Base-by-base conservation (phyloP, 1,140 invertebrate species). In the Tribolium castaneum region DNA sequence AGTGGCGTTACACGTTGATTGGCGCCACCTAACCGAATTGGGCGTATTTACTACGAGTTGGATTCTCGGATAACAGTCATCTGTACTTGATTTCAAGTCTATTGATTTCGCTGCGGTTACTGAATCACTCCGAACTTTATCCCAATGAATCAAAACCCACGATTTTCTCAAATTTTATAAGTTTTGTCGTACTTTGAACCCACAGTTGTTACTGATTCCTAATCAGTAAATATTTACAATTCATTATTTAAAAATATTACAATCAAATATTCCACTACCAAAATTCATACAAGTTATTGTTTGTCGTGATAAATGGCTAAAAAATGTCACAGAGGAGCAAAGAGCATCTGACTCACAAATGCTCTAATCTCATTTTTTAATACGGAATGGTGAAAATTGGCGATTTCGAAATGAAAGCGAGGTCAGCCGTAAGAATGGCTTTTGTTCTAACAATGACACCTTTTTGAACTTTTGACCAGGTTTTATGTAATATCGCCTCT, bases 231-330 rank as follows among this genome's bases (percentile, higher is more conserved):
- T 66, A 66, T 66, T 66, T 66, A 66, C 30, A 22, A 9, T 13
- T 66, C 59, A 35, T 66, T 66, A 62, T 22, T 52, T 52, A 35
- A 66, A 66, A 66, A 35, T 35, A 66, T 35, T 35, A 12, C 2
- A 62, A 22, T 35, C 30, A 66, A 66, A 66, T 66, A 66, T 66
- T 66, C 59, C 59, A 66, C 59, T 35, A 6, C 59, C 54, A 25
- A 66, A 66, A 66, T 66, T 35, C 34, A 62, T 4, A 62, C 56
- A 12, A 66, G n/a, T 35, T 66, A 35, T 66, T 66, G 59, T 66
- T 30, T 30, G 19, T 25, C 4, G 54, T 59, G 30, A 35, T 66
- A 66, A 66, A 35, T 34, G 13, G 22, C 4, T 30, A 66, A 66
- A 66, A 66, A 66, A 12, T 45, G 9, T 45, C 12, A 35, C 3